These are phyloP conservation scores for Oryctes rhinoceros DNA, from an alignment of 1,140 invertebrate species.

Conservation along the genomic window DNA sequence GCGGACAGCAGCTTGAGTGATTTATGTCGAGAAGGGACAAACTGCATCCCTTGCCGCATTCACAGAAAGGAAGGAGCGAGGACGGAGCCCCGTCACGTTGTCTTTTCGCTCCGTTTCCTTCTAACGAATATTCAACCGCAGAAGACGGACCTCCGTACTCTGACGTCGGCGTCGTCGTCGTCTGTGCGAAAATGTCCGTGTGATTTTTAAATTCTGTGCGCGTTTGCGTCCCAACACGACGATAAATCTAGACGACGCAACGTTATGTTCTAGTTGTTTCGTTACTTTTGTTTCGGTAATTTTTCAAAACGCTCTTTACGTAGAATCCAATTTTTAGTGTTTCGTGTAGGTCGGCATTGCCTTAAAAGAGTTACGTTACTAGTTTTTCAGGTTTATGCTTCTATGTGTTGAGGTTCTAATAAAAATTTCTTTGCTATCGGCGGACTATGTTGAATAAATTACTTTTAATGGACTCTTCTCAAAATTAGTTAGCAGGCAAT, in stretches of 20 bases:
- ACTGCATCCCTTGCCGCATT: slow-evolving; percentile 20
- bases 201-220: slow-evolving; percentile 10
- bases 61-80: slow-evolving; percentile 8
- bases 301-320: not conserved
- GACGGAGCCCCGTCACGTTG: not conserved
- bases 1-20: slow-evolving; percentile 49
- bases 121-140: slow-evolving; percentile 12
- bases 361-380: no score
- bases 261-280: not conserved
- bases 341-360: no score
- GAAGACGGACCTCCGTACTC: not conserved
- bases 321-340: not conserved
- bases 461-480: no score
- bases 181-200: not conserved
- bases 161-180: not conserved
- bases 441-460: no score
- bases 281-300: not conserved
- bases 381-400: no score
- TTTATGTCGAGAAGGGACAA: slow-evolving; percentile 48
- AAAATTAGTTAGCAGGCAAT: no score
- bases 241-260: not conserved
- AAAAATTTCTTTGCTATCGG: no score
- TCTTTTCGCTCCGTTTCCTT: slow-evolving; percentile 9
- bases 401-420: no score
- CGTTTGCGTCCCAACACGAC: slow-evolving; percentile 12